Conservation (phyloP, 2,888 invertebrate species). For the Antheraea assamensis region DNA sequence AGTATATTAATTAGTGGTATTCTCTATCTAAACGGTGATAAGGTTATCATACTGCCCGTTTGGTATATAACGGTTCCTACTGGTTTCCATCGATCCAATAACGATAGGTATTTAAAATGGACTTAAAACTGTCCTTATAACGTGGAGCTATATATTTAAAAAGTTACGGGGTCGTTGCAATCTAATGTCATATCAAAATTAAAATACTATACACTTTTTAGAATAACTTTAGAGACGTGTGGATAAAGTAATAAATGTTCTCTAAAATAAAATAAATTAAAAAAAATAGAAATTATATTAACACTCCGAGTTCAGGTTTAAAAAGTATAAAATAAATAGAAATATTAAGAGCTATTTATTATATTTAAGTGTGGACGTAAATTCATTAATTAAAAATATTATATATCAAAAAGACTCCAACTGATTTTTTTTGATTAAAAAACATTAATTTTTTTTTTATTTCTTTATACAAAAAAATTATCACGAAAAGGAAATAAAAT, state of each 20-base stretch:
- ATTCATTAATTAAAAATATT: too few relatives aligned
- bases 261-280: conserved; percentile 8
- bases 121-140: conserved; percentile 3
- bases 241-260: not conserved
- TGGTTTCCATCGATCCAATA: not conserved
- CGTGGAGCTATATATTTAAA: conserved; percentile 24
- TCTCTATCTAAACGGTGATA: not conserved
- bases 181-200: conserved; percentile 38
- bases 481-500: too few relatives aligned
- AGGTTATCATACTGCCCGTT: not conserved
- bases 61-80: not conserved
- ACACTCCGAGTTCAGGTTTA: too few relatives aligned
- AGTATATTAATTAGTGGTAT: not conserved
- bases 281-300: too few relatives aligned
- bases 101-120: not conserved
- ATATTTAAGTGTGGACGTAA: too few relatives aligned
- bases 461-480: too few relatives aligned
- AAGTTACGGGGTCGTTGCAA: conserved; percentile 37
- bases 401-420: too few relatives aligned
- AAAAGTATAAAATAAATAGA: too few relatives aligned
- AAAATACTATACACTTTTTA: conserved; percentile 33
- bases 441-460: too few relatives aligned
- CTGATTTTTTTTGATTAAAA: too few relatives aligned
- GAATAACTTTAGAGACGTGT: conserved; percentile 11
- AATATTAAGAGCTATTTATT: too few relatives aligned